phyloP scores from a whole-genome alignment of 2,888 invertebrate genomes.

The Epicampocera succincta region DNA sequence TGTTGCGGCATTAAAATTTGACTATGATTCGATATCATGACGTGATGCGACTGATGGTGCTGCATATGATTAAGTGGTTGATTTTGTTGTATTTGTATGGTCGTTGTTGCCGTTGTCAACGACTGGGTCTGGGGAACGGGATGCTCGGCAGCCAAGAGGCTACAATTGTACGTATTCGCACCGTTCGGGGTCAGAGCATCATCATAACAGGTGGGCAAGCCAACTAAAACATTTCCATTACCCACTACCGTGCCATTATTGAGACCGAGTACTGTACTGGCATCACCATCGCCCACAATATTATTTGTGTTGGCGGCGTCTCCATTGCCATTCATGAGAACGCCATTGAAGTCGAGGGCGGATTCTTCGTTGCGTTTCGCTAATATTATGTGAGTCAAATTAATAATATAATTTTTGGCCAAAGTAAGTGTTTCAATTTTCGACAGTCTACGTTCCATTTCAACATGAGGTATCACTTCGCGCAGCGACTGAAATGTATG shows the following conservation, averaged over 20 bases:
- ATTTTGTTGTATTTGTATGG: constrained; percentile 77
- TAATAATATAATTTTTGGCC: constrained; percentile 95
- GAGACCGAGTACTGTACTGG: constrained; percentile 54
- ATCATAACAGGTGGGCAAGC: constrained; percentile 73
- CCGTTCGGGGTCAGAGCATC: constrained; percentile 71
- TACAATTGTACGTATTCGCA: constrained; percentile 77
- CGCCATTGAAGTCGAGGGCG: constrained; percentile 77
- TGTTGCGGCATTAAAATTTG: constrained; percentile 68
- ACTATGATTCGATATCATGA: constrained; percentile 71
- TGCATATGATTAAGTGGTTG: constrained; percentile 74
- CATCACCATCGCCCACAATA: constrained; percentile 38
- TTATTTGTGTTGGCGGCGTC: constrained; percentile 34
- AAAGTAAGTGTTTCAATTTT: constrained; percentile 94
- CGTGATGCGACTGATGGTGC: constrained; percentile 73
- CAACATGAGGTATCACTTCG: constrained; percentile 93
- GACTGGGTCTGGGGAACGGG: constrained; percentile 70
- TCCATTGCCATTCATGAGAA: constrained; percentile 68
- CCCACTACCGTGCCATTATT: constrained; percentile 49
- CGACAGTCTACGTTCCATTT: constrained; percentile 91
- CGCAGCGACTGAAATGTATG: constrained; percentile 86
- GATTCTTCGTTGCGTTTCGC: constrained; percentile 85
- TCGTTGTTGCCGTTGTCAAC: constrained; percentile 73
- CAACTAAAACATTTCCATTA: constrained; percentile 55
- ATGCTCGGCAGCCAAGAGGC: constrained; percentile 76
- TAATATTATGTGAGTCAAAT: constrained; percentile 92